Evolutionary conservation across 2,888 invertebrate species (phyloP).

Genomic region (Dexiosoma caninum): DNA sequence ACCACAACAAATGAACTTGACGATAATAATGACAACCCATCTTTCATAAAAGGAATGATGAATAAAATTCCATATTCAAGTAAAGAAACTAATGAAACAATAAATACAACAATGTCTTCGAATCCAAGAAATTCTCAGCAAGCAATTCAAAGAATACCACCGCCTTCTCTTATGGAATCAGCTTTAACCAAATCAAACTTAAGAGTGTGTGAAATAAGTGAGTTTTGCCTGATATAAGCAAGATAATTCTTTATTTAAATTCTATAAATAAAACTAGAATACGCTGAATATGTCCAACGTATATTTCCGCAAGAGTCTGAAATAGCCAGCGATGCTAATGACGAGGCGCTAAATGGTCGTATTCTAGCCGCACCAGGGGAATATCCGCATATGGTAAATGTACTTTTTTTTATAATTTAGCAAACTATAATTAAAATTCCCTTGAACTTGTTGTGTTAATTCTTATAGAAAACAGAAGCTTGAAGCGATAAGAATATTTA

Average conservation of each 20-base stretch:
- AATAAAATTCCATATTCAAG: neutral
- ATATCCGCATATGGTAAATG: constrained; percentile 78
- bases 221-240: constrained; percentile 15
- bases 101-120: neutral
- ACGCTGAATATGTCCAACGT: constrained; percentile 72
- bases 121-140: neutral
- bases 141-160: neutral
- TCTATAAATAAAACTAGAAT: constrained; percentile 66
- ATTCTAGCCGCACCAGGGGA: constrained; percentile 72
- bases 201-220: constrained; percentile 69
- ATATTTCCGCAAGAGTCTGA: constrained; percentile 72
- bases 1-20: neutral
- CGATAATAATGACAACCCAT: neutral
- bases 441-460: constrained; percentile 6
- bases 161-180: neutral
- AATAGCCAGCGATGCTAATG: constrained; percentile 68
- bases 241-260: neutral
- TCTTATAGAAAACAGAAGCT: neutral
- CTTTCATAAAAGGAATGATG: neutral
- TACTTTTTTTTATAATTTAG: too few species aligned
- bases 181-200: neutral
- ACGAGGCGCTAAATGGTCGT: constrained; percentile 74
- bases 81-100: neutral
- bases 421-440: neutral
- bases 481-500: neutral